Evolutionary conservation across 2,888 invertebrate genomes (phyloP).

Genomic region (Hedya salicella): DNA sequence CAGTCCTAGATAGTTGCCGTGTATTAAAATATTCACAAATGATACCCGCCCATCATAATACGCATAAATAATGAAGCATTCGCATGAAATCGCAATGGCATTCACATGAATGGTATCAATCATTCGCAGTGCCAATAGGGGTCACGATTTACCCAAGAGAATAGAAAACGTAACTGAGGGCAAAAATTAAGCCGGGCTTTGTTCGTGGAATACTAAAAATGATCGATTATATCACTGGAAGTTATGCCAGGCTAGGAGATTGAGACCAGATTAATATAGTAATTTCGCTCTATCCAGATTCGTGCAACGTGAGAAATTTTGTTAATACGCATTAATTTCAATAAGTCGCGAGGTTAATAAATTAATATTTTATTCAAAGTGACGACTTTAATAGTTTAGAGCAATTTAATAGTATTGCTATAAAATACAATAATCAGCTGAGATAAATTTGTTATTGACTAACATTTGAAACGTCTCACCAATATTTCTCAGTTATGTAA

Average conservation of each 20-base stretch:
- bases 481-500: too few species aligned
- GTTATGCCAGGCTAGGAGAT: background rate
- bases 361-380: too few species aligned
- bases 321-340: too few species aligned
- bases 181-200: slow-evolving; percentile 29
- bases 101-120: slow-evolving; percentile 62
- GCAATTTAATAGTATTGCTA: too few species aligned
- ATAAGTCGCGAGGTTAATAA: too few species aligned
- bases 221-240: slow-evolving; percentile 11
- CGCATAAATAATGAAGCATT: slow-evolving; percentile 61
- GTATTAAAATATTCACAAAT: slow-evolving; percentile 28
- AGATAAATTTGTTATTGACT: too few species aligned
- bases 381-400: too few species aligned
- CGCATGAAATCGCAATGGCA: slow-evolving; percentile 63
- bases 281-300: too few species aligned
- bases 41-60: slow-evolving; percentile 28
- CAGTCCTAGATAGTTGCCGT: slow-evolving; percentile 1
- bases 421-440: too few species aligned
- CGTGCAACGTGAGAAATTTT: too few species aligned
- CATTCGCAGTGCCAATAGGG: slow-evolving; percentile 66
- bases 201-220: slow-evolving; percentile 17
- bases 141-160: slow-evolving; percentile 53
- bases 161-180: slow-evolving; percentile 44
- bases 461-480: too few species aligned
- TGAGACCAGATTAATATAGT: background rate